Evolutionary conservation across 2,113 vertebrate species (phyloP).

Genomic region (Lanius ludovicianus): DNA sequence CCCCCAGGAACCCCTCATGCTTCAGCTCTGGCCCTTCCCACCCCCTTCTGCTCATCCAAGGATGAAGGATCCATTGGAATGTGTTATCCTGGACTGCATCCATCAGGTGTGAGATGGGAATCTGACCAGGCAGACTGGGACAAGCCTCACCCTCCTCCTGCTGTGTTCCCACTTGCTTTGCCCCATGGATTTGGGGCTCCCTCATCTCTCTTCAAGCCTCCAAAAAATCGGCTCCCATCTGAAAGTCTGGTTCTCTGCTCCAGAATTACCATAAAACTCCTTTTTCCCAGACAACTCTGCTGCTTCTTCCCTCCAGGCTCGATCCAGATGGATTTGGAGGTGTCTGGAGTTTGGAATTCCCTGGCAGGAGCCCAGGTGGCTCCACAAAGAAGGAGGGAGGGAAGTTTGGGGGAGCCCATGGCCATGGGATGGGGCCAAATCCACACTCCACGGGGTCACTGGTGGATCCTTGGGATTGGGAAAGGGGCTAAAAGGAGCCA

Average conservation of each 20-base stretch:
- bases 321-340: neutral
- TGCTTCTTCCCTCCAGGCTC: neutral
- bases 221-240: neutral
- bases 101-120: neutral
- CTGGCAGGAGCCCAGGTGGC: neutral
- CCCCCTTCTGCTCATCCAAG: neutral
- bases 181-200: neutral
- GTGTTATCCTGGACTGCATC: neutral
- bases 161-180: neutral
- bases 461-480: neutral
- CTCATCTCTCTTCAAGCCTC: neutral
- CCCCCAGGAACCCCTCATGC: neutral
- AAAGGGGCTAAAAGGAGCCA: neutral
- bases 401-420: neutral
- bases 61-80: neutral
- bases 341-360: slow-evolving; percentile 23
- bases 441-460: accelerated
- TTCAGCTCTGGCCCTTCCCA: neutral
- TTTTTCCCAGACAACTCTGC: neutral
- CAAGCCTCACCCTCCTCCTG: neutral
- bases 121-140: slow-evolving; percentile 20
- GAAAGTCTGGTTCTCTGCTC: neutral
- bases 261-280: slow-evolving; percentile 29
- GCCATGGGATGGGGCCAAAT: accelerated
- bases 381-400: neutral